phyloP scores from a whole-genome alignment of 2,113 vertebrate genomes.

The Hepsetus odoe region DNA sequence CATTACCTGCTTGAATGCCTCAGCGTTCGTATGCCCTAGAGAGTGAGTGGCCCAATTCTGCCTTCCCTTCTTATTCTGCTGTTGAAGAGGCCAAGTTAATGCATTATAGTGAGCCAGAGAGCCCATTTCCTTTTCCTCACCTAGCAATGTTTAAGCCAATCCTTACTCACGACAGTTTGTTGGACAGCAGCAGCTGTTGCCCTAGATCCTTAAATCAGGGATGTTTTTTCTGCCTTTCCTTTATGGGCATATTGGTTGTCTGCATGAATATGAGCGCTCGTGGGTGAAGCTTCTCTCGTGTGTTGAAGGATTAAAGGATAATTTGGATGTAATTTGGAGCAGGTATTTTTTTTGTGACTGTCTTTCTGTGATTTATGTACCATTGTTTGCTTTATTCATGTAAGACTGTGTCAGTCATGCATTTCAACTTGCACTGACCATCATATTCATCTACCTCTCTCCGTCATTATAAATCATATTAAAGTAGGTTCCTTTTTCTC shows the following conservation, averaged over 20 bases:
- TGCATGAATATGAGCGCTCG: background rate
- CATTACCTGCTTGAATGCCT: conserved; percentile 40
- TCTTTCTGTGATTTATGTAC: background rate
- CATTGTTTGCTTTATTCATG: too few relatives aligned
- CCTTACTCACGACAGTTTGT: conserved; percentile 6
- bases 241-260: background rate
- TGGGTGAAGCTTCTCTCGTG: background rate
- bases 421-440: too few relatives aligned
- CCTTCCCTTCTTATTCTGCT: conserved; percentile 6
- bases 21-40: conserved; percentile 33
- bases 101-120: conserved; percentile 18
- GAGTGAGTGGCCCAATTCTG: conserved; percentile 49
- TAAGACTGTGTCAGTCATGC: too few relatives aligned
- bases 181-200: background rate
- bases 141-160: background rate
- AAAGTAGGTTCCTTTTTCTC: too few relatives aligned
- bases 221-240: background rate
- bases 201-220: conserved; percentile 1
- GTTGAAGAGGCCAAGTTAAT: conserved; percentile 20
- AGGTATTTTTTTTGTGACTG: background rate
- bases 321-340: background rate
- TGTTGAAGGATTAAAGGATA: background rate
- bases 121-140: conserved; percentile 21
- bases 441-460: too few relatives aligned
- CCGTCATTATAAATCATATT: too few relatives aligned